Conservation (phyloP, 2,888 invertebrate species). For the Oeneis ivallda region DNA sequence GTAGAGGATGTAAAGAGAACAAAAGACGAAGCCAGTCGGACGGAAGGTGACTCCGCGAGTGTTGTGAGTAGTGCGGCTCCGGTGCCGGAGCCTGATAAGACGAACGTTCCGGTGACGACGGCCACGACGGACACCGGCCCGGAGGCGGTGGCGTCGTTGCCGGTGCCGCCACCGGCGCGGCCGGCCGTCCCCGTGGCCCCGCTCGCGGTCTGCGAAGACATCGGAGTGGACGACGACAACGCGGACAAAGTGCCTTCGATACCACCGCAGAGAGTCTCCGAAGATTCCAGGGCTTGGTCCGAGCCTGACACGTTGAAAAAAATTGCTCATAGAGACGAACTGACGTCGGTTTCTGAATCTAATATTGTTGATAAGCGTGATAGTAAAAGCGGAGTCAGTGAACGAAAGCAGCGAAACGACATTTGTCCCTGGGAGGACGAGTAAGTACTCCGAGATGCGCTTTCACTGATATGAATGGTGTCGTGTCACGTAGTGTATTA, state of each 20-base stretch:
- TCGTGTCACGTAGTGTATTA: too few relatives aligned
- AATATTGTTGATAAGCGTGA: conserved; percentile 74
- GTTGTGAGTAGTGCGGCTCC: conserved; percentile 25
- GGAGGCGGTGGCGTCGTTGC: conserved; percentile 23
- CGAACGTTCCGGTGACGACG: too few relatives aligned
- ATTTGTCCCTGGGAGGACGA: conserved; percentile 98
- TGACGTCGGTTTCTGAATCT: conserved; percentile 69
- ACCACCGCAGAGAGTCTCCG: conserved; percentile 58
- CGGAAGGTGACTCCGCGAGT: conserved; percentile 28
- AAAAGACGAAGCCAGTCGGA: conserved; percentile 21
- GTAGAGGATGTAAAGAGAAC: conserved; percentile 24
- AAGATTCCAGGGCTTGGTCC: conserved; percentile 58
- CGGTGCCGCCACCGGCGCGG: conserved; percentile 24
- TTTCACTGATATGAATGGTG: conserved; percentile 8
- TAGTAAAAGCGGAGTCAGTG: conserved; percentile 65
- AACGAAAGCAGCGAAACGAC: conserved; percentile 85
- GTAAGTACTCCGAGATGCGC: conserved; percentile 83
- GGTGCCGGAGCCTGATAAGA: conserved; percentile 27
- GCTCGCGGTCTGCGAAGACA: conserved; percentile 86
- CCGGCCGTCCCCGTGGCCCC: conserved; percentile 74
- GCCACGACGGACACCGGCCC: not conserved
- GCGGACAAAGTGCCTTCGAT: conserved; percentile 79
- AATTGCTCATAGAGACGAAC: conserved; percentile 71
- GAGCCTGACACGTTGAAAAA: conserved; percentile 62
- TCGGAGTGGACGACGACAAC: conserved; percentile 85